phyloP scores from a whole-genome alignment of 2,797 vertebrate genomes.

The Antrozous pallidus region DNA sequence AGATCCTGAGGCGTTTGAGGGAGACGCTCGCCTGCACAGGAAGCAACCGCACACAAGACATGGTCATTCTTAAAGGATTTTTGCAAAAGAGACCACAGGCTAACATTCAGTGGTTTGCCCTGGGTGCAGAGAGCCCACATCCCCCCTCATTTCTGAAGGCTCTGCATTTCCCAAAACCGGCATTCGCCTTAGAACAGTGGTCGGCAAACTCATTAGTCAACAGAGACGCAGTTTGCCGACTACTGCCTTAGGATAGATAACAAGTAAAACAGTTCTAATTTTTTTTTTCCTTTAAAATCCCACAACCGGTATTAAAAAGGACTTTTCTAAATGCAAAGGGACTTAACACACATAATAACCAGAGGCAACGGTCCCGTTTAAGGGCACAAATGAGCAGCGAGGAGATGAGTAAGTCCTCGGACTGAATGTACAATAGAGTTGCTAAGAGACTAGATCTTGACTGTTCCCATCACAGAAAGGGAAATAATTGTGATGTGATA shows the following conservation, averaged over 20 bases:
- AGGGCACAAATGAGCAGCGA: neutral
- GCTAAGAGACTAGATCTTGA: neutral
- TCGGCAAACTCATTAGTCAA: too few species aligned
- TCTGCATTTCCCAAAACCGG: neutral
- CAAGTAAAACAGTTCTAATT: neutral
- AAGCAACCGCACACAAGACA: neutral
- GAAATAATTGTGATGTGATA: neutral
- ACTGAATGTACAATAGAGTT: fast-evolving
- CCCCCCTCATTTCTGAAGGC: neutral
- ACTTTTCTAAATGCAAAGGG: neutral
- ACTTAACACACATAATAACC: neutral
- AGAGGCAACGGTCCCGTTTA: fast-evolving
- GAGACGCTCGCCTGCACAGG: conserved; percentile 92
- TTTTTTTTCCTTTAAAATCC: neutral
- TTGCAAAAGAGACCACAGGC: neutral
- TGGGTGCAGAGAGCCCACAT: neutral
- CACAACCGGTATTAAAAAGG: neutral
- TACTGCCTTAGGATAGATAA: neutral
- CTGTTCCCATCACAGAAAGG: neutral
- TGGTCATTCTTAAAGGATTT: neutral
- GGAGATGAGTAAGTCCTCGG: neutral
- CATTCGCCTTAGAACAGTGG: fast-evolving
- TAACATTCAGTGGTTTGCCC: neutral
- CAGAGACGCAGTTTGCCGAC: too few species aligned
- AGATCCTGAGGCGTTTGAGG: conserved; percentile 92